Base-by-base conservation (phyloP, 2,113 vertebrate genomes). In the Anhinga rufa region DNA sequence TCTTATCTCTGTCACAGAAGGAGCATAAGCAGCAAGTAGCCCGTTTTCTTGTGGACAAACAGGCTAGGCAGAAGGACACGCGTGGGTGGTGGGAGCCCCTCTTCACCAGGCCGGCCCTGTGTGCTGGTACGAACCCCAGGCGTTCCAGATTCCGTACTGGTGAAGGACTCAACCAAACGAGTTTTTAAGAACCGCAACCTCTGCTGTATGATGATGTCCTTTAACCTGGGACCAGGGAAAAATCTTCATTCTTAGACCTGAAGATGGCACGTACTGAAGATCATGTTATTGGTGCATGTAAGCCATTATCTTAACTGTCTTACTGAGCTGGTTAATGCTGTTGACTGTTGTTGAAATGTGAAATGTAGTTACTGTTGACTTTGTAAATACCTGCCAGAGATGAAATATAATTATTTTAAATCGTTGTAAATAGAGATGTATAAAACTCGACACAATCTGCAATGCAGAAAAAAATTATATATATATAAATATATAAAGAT, bases 341-440 rank as follows among this genome's bases (percentile, higher is more conserved):
- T 98, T 98, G 98, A 98, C 97, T 98, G 96, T 98, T 97, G 96
- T 98, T 98, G 97, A 98, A 97, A 98, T 98, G 98, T 99, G 98
- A 99, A 98, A 98, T 98, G 98, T 98, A 99, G 98, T 99, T 97
- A 99, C 94, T 98, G 97, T 99, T 98, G 98, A 99, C 97, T 97
- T 97, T 99, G 99, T 99, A 99, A 98, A 99, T 98, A 98, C 81
- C 91, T 97, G 96, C 97, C 98, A 98, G 98, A 98, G 97, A 98
- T 97, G 96, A 99, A 98, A 98, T 98, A 93, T 98, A 98, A 98
- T 98, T 99, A 99, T 99, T 99, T 99, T 99, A 99, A 99, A 98
- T 98, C 98, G 96, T 96, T 99, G 99, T 99, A 99, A 99, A 99
- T 99, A 99, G 96, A 98, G 97, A 98, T 99, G 99, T 99, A 99